Evolutionary conservation across 2,113 vertebrate species (phyloP).

Genomic region (Limanda limanda): DNA sequence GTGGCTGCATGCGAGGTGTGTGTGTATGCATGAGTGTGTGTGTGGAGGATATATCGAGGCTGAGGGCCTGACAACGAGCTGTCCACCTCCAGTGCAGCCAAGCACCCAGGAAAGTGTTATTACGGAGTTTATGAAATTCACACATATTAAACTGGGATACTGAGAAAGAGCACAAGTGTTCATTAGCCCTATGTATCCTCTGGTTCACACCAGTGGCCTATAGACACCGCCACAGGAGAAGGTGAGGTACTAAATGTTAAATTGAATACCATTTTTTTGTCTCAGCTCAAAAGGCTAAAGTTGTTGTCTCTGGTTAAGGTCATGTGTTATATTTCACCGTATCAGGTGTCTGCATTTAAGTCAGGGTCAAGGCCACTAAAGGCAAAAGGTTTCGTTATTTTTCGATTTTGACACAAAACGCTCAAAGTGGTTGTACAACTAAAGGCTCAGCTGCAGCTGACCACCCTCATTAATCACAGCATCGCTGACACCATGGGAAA

Average conservation of each 20-base stretch:
- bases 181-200: slow-evolving; percentile 47
- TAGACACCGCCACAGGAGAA: slow-evolving; percentile 8
- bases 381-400: background rate
- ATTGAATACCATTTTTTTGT: background rate
- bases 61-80: slow-evolving; percentile 66
- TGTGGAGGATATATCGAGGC: slow-evolving; percentile 20
- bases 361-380: slow-evolving; percentile 14
- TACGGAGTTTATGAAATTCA: slow-evolving; percentile 32
- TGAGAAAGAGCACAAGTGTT: slow-evolving; percentile 20
- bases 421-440: slow-evolving; percentile 37
- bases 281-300: background rate
- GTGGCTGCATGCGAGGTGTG: slow-evolving; percentile 24
- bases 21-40: background rate
- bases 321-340: background rate
- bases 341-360: slow-evolving; percentile 24
- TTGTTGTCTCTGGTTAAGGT: background rate
- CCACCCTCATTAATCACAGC: slow-evolving; percentile 54
- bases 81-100: slow-evolving; percentile 66
- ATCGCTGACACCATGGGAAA: slow-evolving; percentile 36
- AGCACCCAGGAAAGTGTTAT: slow-evolving; percentile 44
- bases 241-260: background rate
- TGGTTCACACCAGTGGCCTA: slow-evolving; percentile 46
- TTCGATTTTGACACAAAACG: slow-evolving; percentile 34
- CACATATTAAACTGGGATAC: slow-evolving; percentile 12
- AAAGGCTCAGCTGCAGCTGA: slow-evolving; percentile 30